A percentile compares a stretch with the other conserved stretches of the same genome.
Evolutionary conservation across 2,797 vertebrate species (phyloP).

Genomic region (Crocidura indochinensis): DNA sequence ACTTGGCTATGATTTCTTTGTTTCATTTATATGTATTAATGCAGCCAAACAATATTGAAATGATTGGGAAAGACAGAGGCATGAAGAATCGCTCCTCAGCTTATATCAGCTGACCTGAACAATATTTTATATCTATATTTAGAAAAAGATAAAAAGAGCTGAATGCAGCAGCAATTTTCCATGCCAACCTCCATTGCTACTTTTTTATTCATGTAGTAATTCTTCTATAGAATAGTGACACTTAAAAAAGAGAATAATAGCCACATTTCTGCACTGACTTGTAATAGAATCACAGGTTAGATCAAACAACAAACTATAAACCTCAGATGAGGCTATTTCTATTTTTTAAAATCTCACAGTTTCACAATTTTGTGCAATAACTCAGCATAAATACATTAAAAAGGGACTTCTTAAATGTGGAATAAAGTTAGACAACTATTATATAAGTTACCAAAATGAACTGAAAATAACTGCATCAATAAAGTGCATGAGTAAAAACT

Average conservation of each 20-base stretch:
- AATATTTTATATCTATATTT: conserved; percentile 82
- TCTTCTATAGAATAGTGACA: conserved; percentile 69
- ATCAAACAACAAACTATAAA: neutral
- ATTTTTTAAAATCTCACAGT: conserved; percentile 31
- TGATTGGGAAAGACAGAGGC: conserved; percentile 54
- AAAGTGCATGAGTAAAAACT: conserved; percentile 45
- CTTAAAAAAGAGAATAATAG: conserved; percentile 12
- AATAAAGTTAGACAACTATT: conserved; percentile 67
- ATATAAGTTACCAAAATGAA: conserved; percentile 64
- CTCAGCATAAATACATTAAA: conserved; percentile 52
- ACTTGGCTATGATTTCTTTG: conserved; percentile 67
- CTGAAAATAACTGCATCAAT: conserved; percentile 70
- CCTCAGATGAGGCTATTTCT: conserved; percentile 53
- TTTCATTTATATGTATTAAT: conserved; percentile 69
- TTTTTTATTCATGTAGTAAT: conserved; percentile 72
- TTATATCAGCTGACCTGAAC: conserved; percentile 79
- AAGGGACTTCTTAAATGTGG: conserved; percentile 67
- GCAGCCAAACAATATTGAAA: conserved; percentile 74
- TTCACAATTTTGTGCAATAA: conserved; percentile 41
- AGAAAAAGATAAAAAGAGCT: conserved; percentile 84
- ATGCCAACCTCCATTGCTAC: conserved; percentile 76
- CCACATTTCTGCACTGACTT: conserved; percentile 25
- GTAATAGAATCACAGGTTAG: conserved; percentile 39
- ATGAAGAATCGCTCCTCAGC: conserved; percentile 60
- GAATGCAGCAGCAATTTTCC: conserved; percentile 80